A percentile compares a stretch with the other conserved stretches of the same genome.
phyloP scores from a whole-genome alignment of 2,888 invertebrate genomes.

The Hypomecis punctinalis region DNA sequence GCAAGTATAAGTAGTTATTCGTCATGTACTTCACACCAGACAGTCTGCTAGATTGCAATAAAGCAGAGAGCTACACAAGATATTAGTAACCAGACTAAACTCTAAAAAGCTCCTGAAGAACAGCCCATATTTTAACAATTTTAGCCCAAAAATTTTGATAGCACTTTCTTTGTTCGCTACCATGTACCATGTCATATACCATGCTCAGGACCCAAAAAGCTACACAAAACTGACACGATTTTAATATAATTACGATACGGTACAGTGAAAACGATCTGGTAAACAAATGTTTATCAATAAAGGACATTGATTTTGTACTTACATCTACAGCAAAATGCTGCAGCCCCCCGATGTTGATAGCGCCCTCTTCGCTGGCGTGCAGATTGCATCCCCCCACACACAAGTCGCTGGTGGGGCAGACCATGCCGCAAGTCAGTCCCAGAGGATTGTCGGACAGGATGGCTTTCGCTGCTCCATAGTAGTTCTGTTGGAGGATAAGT shows the following conservation, averaged over 20 bases:
- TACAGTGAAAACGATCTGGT: no score
- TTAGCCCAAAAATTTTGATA: no score
- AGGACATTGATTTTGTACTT: conserved; percentile 46
- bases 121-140: no score
- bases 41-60: no score
- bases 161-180: no score
- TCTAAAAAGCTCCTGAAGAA: no score
- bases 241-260: neutral
- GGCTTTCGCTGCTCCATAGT: conserved; percentile 98
- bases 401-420: conserved; percentile 98
- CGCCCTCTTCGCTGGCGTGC: conserved; percentile 97
- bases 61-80: no score
- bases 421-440: conserved; percentile 98
- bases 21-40: no score
- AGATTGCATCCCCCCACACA: conserved; percentile 99
- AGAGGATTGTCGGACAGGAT: conserved; percentile 99
- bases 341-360: conserved; percentile 99
- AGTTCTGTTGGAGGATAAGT: conserved; percentile 87
- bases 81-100: no score
- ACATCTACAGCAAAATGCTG: conserved; percentile 99
- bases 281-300: no score
- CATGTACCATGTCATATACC: no score
- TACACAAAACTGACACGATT: neutral
- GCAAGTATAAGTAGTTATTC: no score
- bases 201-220: neutral